Evolutionary conservation across 2,113 vertebrate species (phyloP), one percentile per base, ranked within the genome.

Genomic region (Rhinolophus sinicus): DNA sequence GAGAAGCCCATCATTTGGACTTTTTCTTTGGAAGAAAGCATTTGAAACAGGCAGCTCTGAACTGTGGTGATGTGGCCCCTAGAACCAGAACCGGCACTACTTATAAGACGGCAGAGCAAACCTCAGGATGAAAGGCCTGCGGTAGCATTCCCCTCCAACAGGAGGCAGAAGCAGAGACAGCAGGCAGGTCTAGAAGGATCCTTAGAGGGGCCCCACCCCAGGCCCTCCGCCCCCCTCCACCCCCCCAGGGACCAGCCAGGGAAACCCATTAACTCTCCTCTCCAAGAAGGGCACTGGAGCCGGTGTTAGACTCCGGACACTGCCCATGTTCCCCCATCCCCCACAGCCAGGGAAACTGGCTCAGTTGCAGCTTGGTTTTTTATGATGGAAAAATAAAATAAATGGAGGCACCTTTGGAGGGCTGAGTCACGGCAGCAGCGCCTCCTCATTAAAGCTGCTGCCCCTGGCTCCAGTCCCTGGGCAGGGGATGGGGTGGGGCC

Each of bases 371-470:
- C 97, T 97, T 97, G 97, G 96, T 88, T 97, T 98, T 98, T 98
- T 98, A 98, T 98, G 98, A 98, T 98, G 98, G 98, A 98, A 98
- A 98, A 98, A 98, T 98, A 98, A 98, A 98, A 98, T 98, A 98
- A 98, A 96, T 72, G 88, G 98, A 98, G 98, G 97, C 96, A 98
- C 98, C 98, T 98, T 98, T 98, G 98, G 98, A 97, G 97, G 98
- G 97, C 98, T 98, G 98, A 98, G 98, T 98, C 98, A 98, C 97
- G 86, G 96, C 98, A 97, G 98, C 98, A 97, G 92, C 98, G 98
- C 98, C 98, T 98, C 97, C 98, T 98, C 98, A 97, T 98, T 98
- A 98, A 98, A 98, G 98, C 97, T 95, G 95, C 98, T 98, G 98
- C 97, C 98, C 98, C 98, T 98, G 97, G 98, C 84, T 12, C 81